phyloP scores from a whole-genome alignment of 2,797 vertebrate genomes.

The Telmatherina bonti region DNA sequence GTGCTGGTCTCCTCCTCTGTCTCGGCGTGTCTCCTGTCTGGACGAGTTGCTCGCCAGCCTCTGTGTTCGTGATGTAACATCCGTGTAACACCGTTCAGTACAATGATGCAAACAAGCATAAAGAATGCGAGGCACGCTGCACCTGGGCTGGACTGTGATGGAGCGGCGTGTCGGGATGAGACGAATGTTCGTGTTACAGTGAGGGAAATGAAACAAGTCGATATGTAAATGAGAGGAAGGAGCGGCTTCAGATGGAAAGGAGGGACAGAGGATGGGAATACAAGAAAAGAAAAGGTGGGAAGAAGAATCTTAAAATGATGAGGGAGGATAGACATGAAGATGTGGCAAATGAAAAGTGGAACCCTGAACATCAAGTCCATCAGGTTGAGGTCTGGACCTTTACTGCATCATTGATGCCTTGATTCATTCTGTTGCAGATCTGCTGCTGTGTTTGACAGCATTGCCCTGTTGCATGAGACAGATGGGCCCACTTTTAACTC shows the following conservation, averaged over 20 bases:
- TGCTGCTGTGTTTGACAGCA: too few relatives aligned
- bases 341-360: too few relatives aligned
- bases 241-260: neutral
- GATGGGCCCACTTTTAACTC: too few relatives aligned
- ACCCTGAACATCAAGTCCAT: too few relatives aligned
- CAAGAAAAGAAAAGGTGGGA: neutral
- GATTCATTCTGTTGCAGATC: too few relatives aligned
- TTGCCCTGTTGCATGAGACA: too few relatives aligned
- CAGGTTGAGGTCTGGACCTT: too few relatives aligned
- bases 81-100: neutral
- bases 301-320: too few relatives aligned
- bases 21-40: neutral
- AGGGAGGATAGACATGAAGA: too few relatives aligned
- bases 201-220: neutral
- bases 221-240: slow-evolving; percentile 1
- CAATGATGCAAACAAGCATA: neutral
- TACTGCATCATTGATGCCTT: too few relatives aligned
- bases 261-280: neutral
- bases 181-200: neutral
- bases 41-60: neutral
- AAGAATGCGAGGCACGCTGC: neutral
- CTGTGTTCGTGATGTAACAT: slow-evolving; percentile 1
- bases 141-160: neutral
- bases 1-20: neutral
- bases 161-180: neutral